Conservation (phyloP, 1,140 invertebrate genomes). For the Brachionus asplanchnoidis region DNA sequence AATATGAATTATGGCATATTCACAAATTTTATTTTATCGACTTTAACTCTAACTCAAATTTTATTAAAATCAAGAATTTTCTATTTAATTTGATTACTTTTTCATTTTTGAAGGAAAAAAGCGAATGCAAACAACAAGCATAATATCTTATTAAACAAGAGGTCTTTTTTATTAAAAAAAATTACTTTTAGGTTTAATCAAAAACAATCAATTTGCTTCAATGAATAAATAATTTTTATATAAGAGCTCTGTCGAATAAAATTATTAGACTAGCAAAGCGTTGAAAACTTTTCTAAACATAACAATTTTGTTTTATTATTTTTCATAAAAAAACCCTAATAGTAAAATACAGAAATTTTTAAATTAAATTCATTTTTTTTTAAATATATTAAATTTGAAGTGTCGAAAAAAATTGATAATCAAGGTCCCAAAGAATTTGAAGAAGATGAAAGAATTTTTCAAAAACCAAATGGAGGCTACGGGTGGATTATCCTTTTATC, state of each 20-base stretch:
- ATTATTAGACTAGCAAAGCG: background rate
- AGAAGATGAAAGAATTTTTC: background rate
- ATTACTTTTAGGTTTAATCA: background rate
- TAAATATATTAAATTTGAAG: background rate
- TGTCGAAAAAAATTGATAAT: background rate
- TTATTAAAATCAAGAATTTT: no score
- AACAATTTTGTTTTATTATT: background rate
- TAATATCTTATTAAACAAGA: background rate
- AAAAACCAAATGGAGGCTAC: constrained; percentile 40
- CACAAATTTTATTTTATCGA: no score
- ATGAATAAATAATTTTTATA: background rate
- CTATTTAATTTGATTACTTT: no score
- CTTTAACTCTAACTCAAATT: no score
- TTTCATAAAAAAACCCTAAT: background rate
- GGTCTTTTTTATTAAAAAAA: background rate
- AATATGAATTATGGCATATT: no score
- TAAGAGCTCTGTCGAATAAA: background rate
- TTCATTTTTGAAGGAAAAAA: no score
- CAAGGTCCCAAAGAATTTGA: background rate
- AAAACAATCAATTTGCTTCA: background rate
- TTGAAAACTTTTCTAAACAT: background rate
- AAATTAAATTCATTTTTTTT: background rate
- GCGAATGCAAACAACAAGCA: no score
- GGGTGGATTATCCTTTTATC: constrained; percentile 25
- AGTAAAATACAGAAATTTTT: background rate